Evolutionary conservation across 2,113 vertebrate genomes (phyloP).

Genomic region (Anser cygnoides): DNA sequence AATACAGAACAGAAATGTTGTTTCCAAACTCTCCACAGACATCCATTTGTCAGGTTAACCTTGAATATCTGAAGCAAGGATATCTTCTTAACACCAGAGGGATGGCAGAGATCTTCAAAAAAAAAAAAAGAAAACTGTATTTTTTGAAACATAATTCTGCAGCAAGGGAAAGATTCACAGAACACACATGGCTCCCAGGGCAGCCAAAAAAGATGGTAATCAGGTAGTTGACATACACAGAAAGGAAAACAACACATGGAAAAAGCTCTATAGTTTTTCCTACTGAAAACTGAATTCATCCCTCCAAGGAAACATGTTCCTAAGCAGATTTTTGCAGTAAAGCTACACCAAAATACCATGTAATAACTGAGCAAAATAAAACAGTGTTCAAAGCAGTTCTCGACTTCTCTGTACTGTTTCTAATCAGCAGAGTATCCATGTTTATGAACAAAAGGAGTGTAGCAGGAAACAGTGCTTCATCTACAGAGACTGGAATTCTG

Average conservation of each 20-base stretch:
- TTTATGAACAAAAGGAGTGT: not conserved
- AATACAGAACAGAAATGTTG: not conserved
- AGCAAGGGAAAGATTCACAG: not conserved
- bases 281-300: not conserved
- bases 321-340: not conserved
- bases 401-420: not conserved
- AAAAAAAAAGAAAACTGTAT: not conserved
- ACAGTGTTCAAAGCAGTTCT: not conserved
- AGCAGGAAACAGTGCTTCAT: not conserved
- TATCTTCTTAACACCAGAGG: not conserved
- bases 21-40: not conserved
- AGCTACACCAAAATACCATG: not conserved
- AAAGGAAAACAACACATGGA: not conserved
- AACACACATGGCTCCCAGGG: not conserved
- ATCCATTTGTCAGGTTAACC: not conserved
- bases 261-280: not conserved
- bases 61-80: too few species aligned
- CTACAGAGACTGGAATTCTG: not conserved
- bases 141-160: not conserved
- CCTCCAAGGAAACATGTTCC: accelerated
- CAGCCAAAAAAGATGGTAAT: not conserved
- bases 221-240: not conserved
- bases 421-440: not conserved
- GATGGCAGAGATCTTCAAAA: not conserved
- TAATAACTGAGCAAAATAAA: not conserved